A percentile compares a stretch with the other conserved stretches of the same genome.
These are phyloP conservation scores for Gyrodactylus salaris DNA, from an alignment of 1,140 invertebrate genomes.

Conservation along the genomic window DNA sequence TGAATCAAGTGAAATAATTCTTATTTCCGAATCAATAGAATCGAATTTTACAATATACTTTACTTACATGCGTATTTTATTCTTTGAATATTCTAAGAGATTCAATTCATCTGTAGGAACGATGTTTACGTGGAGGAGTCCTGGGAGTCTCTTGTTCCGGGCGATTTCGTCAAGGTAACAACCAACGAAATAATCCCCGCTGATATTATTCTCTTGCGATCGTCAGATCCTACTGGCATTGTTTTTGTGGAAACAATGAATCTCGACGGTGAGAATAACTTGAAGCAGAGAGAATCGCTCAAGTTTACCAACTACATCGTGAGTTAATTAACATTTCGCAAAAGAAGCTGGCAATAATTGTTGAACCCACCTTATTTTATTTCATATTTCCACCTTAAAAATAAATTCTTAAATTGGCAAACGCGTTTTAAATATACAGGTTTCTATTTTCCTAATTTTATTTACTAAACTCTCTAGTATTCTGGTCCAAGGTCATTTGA, in stretches of 20 bases:
- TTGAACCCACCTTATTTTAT: no score
- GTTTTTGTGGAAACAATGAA: constrained; percentile 24
- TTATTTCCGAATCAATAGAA: no score
- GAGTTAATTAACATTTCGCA: background rate
- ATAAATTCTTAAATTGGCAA: no score
- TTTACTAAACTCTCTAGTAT: background rate
- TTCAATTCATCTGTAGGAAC: no score
- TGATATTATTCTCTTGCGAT: constrained; percentile 45
- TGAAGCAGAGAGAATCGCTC: constrained; percentile 4
- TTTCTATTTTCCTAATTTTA: no score
- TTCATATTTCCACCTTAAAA: no score
- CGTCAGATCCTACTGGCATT: constrained; percentile 17
- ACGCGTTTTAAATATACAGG: no score
- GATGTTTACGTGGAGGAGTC: constrained; percentile 14
- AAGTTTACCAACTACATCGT: background rate
- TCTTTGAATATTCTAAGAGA: no score
- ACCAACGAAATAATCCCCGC: constrained; percentile 26
- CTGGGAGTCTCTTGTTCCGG: constrained; percentile 49
- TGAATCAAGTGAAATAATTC: no score
- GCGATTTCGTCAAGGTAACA: constrained; percentile 57
- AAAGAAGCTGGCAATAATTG: no score
- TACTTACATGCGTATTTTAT: no score
- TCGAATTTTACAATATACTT: no score
- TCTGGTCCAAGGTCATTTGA: background rate
- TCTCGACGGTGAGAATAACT: constrained; percentile 16